Evolutionary conservation across 2,888 invertebrate species (phyloP).

Genomic region (Cosmopolites sordidus): DNA sequence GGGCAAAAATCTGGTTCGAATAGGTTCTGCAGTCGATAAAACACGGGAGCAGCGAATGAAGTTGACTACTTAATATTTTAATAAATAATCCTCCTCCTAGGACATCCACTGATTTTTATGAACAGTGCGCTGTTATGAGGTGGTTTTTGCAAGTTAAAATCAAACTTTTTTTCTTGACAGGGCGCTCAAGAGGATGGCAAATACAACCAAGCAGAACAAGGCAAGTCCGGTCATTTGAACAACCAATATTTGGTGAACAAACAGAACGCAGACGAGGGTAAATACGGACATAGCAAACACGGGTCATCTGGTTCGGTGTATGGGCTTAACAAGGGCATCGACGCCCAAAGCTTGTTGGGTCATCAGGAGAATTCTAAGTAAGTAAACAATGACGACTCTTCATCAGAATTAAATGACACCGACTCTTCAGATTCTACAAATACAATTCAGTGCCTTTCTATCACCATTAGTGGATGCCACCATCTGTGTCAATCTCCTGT

Average conservation of each 20-base stretch:
- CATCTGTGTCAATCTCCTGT: neutral
- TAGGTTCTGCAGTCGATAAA: too few relatives aligned
- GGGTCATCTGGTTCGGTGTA: conserved; percentile 55
- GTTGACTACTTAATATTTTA: too few relatives aligned
- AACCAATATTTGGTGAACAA: conserved; percentile 56
- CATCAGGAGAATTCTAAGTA: conserved; percentile 57
- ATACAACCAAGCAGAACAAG: conserved; percentile 55
- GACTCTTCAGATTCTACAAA: conserved; percentile 47
- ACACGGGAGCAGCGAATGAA: too few relatives aligned
- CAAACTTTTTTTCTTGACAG: conserved; percentile 4
- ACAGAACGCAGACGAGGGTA: conserved; percentile 58
- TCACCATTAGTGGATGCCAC: conserved; percentile 21
- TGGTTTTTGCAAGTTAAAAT: too few relatives aligned
- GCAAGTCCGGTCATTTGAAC: conserved; percentile 58
- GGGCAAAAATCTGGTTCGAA: too few relatives aligned
- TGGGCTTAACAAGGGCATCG: conserved; percentile 58
- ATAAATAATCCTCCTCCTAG: too few relatives aligned
- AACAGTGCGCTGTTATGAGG: too few relatives aligned
- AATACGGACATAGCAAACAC: conserved; percentile 58
- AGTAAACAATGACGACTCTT: neutral
- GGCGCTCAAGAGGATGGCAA: conserved; percentile 59
- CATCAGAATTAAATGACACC: too few relatives aligned
- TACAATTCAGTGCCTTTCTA: conserved; percentile 55
- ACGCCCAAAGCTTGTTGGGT: conserved; percentile 58
- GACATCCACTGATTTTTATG: too few relatives aligned